These are phyloP conservation scores for Apodemia mormo DNA, from an alignment of 2,888 invertebrate species.

Conservation along the genomic window DNA sequence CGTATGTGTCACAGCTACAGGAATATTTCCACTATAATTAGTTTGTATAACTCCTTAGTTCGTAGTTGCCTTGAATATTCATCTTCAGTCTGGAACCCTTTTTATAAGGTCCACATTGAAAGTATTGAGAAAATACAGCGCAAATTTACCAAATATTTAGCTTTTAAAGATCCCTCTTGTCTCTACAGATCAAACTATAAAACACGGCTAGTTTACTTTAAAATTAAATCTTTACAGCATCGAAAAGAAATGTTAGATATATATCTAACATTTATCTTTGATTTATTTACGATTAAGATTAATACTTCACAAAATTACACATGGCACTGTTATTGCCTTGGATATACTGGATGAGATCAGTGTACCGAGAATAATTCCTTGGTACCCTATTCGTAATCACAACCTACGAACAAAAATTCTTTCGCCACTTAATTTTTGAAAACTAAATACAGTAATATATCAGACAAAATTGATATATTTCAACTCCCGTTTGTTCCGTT, in stretches of 20 bases:
- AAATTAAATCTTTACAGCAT: background rate
- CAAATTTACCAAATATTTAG: background rate
- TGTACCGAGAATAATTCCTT: too few species aligned
- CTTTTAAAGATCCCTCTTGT: background rate
- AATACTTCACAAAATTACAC: background rate
- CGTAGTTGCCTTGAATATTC: constrained; percentile 9
- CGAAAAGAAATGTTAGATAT: background rate
- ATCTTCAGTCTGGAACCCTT: constrained; percentile 2
- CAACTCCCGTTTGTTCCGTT: too few species aligned
- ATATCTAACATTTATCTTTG: too few species aligned
- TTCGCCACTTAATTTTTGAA: too few species aligned
- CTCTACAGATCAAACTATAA: background rate
- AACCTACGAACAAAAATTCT: too few species aligned
- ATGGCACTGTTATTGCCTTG: too few species aligned
- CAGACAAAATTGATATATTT: too few species aligned
- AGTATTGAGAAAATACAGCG: background rate
- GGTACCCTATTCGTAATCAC: too few species aligned
- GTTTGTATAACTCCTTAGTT: background rate
- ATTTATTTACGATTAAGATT: background rate
- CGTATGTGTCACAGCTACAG: background rate
- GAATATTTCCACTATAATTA: background rate
- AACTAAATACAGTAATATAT: too few species aligned
- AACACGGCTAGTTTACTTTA: background rate
- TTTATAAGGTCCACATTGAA: background rate
- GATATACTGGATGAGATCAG: too few species aligned